A percentile compares a stretch with the other conserved stretches of the same genome.
Evolutionary conservation across 2,888 invertebrate species (phyloP).

Genomic region (Diadegma fenestrale): DNA sequence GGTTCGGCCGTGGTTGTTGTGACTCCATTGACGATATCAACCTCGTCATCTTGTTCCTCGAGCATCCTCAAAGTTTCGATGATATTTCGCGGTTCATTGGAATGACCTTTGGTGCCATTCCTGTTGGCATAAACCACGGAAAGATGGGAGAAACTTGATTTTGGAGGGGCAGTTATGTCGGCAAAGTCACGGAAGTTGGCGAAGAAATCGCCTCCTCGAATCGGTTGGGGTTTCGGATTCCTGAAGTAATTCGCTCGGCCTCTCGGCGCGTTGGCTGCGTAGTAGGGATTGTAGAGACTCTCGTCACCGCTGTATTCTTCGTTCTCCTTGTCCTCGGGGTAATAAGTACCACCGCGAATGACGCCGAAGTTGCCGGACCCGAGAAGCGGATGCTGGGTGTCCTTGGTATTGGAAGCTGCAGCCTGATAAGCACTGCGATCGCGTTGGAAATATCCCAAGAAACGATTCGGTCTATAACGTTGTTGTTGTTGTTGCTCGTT

Average conservation of each 20-base stretch:
- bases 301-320: constrained; percentile 88
- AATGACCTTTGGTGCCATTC: constrained; percentile 88
- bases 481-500: constrained; percentile 86
- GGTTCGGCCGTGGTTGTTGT: constrained; percentile 76
- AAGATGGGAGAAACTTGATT: constrained; percentile 92
- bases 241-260: constrained; percentile 89
- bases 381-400: constrained; percentile 88
- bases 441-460: constrained; percentile 82
- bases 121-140: constrained; percentile 94
- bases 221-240: constrained; percentile 91
- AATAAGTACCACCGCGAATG: constrained; percentile 94
- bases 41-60: constrained; percentile 86
- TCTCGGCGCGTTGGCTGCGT: constrained; percentile 89
- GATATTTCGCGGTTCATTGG: constrained; percentile 91
- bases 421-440: constrained; percentile 79
- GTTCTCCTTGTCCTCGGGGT: constrained; percentile 88
- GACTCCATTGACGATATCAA: constrained; percentile 48
- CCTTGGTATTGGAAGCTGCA: constrained; percentile 78
- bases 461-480: constrained; percentile 82
- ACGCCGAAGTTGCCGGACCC: constrained; percentile 94
- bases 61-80: constrained; percentile 92
- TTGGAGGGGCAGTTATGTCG: constrained; percentile 94
- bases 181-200: constrained; percentile 96
- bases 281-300: constrained; percentile 87
- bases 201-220: constrained; percentile 91